A percentile compares a stretch with the other conserved stretches of the same genome.
phyloP scores from a whole-genome alignment of 2,113 vertebrate genomes.

The Chascanopsetta lugubris region DNA sequence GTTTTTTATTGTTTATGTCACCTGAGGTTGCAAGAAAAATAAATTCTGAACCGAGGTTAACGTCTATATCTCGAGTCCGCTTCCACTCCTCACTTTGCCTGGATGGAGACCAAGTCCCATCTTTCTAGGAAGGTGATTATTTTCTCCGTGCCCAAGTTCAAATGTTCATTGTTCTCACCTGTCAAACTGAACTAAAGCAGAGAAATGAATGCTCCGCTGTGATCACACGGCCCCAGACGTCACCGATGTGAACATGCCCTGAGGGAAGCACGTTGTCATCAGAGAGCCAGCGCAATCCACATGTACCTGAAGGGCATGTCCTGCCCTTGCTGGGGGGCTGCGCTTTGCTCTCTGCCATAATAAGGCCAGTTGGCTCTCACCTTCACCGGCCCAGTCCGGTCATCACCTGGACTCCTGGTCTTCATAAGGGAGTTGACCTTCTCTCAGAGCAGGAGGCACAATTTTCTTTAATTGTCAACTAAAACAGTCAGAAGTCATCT shows the following conservation, averaged over 20 bases:
- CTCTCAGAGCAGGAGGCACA: slow-evolving; percentile 14
- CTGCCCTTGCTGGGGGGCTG: slow-evolving; percentile 46
- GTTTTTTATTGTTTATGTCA: background rate
- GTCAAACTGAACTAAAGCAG: slow-evolving; percentile 24
- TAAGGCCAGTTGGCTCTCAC: slow-evolving; percentile 22
- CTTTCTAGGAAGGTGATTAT: slow-evolving; percentile 2
- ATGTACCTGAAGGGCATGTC: slow-evolving; percentile 34
- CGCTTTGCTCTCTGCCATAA: slow-evolving; percentile 28
- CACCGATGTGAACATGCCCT: slow-evolving; percentile 18
- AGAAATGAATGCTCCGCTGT: slow-evolving; percentile 40
- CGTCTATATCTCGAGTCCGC: background rate
- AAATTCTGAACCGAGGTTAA: background rate
- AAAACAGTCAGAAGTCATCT: slow-evolving; percentile 20
- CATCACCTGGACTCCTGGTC: slow-evolving; percentile 6
- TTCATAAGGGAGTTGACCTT: slow-evolving; percentile 32
- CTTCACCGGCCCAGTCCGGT: slow-evolving; percentile 4
- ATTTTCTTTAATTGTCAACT: slow-evolving; percentile 13
- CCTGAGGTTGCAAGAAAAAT: background rate
- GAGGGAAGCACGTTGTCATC: slow-evolving; percentile 37
- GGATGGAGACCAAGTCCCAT: background rate
- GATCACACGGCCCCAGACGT: slow-evolving; percentile 20
- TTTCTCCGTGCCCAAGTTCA: slow-evolving; percentile 21
- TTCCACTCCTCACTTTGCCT: background rate
- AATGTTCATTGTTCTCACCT: slow-evolving; percentile 25
- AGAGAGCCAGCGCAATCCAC: slow-evolving; percentile 33